These are phyloP conservation scores for Odontocerum albicorne DNA, from an alignment of 2,888 invertebrate species.

Conservation along the genomic window DNA sequence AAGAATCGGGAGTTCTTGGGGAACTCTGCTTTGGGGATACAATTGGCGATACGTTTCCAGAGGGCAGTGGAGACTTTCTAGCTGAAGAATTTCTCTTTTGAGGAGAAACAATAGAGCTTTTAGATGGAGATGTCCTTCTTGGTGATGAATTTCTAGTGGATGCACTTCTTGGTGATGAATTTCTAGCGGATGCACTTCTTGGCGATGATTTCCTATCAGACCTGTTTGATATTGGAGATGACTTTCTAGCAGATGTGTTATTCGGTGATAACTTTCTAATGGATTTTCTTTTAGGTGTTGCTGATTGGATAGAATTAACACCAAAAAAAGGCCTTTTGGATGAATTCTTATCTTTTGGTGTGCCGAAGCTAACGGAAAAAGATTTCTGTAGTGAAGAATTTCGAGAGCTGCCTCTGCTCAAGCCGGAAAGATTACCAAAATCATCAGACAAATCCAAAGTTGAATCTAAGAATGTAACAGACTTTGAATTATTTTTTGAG, in stretches of 20 bases:
- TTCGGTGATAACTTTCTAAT: not conserved
- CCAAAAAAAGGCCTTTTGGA: no score
- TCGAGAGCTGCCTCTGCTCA: not conserved
- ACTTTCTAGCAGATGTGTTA: no score
- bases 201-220: not conserved
- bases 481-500: not conserved
- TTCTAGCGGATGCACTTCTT: constrained; percentile 4
- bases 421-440: not conserved
- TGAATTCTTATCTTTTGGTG: no score
- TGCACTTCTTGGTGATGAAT: constrained; percentile 3
- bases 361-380: not conserved
- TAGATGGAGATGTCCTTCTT: constrained; percentile 14
- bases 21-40: constrained; percentile 28
- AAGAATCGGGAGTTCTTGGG: constrained; percentile 21
- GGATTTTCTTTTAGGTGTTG: no score
- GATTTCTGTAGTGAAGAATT: constrained; percentile 5
- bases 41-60: constrained; percentile 28
- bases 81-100: constrained; percentile 10
- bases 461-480: constrained; percentile 7
- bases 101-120: not conserved
- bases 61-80: constrained; percentile 9
- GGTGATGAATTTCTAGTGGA: constrained; percentile 2
- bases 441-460: not conserved
- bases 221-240: not conserved
- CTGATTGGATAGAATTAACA: no score